Base-by-base conservation (phyloP, 2,888 invertebrate species). In the Drosophila dives region DNA sequence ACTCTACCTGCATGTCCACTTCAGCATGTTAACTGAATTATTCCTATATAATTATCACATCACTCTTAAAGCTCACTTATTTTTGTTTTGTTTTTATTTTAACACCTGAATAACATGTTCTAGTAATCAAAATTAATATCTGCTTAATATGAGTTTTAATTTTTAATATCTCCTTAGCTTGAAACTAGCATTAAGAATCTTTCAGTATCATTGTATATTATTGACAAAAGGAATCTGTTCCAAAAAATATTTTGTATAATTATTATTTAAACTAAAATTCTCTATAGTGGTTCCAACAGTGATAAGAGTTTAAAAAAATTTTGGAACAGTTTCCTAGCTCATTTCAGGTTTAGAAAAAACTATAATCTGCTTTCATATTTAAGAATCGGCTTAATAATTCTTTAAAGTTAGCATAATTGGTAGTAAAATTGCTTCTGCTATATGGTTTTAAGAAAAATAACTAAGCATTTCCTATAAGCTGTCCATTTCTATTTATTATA, bases 391-490 rank as follows among this genome's bases (percentile, higher is more conserved):
- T 32, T 36, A 42, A 11, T 15, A 49, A 36, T 54, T 20, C 36
- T 15, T 71, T 45, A 11, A 53, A 62, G 33, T 65, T 65, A 48
- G 58, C 71, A 48, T 61, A 36, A 50, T 49, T 49, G 59, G 48
- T 74, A 65, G 38, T 59, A 50, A 62, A 61, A 63, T 56, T 75
- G 53, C 34, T 68, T 60, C 60, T 29, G 48, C 50, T 60, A 49
- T 56, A 33, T 64, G 64, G 50, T 60, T 23, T 56, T 40, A 48
- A 36, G 29, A 56, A 53, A 62, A 38, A 58, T 75, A 69, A 79
- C 65, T 66, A 70, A 80, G 76, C 60, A 77, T 64, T 83, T 72
- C 49, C 72, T 59, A 83, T 66, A 75, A 74, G 85, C 83, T 89
- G 81, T 69, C 55, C 67, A 73, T 75, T 72, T 68, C 11, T 65